Evolutionary conservation across 2,113 vertebrate species (phyloP).

Genomic region (Athene cunicularia): DNA sequence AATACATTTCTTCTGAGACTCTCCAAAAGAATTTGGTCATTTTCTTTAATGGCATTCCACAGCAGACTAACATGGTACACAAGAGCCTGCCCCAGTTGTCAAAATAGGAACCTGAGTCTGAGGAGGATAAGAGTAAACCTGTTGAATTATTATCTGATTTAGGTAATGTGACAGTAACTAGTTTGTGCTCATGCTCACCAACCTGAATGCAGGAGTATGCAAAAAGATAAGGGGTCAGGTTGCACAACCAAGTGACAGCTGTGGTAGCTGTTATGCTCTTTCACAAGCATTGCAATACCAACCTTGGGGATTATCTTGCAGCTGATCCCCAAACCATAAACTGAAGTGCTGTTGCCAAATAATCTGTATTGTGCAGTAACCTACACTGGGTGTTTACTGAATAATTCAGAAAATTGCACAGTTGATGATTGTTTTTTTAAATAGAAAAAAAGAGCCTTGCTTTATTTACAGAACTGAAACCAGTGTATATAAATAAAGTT

Average conservation of each 20-base stretch:
- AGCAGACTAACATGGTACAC: neutral
- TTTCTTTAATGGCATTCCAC: neutral
- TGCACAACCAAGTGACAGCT: neutral
- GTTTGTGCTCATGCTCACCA: accelerated
- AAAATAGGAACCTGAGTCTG: neutral
- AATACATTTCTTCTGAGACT: neutral
- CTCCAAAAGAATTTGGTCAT: accelerated
- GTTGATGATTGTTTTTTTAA: neutral
- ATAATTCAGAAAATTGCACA: neutral
- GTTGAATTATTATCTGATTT: neutral
- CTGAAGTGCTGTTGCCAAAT: neutral
- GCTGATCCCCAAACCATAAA: neutral
- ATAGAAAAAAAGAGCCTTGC: neutral
- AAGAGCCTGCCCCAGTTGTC: neutral
- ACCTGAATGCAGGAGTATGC: neutral
- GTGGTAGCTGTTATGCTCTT: neutral
- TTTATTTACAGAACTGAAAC: neutral
- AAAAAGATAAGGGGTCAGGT: neutral
- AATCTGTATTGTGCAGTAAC: neutral
- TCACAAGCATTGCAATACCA: neutral
- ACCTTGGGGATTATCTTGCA: neutral
- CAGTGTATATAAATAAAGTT: neutral
- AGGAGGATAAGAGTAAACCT: neutral
- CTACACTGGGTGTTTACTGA: neutral
- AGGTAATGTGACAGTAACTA: accelerated